These are phyloP conservation scores for Pluvianellus socialis DNA, from an alignment of 2,113 vertebrate species.

Conservation along the genomic window DNA sequence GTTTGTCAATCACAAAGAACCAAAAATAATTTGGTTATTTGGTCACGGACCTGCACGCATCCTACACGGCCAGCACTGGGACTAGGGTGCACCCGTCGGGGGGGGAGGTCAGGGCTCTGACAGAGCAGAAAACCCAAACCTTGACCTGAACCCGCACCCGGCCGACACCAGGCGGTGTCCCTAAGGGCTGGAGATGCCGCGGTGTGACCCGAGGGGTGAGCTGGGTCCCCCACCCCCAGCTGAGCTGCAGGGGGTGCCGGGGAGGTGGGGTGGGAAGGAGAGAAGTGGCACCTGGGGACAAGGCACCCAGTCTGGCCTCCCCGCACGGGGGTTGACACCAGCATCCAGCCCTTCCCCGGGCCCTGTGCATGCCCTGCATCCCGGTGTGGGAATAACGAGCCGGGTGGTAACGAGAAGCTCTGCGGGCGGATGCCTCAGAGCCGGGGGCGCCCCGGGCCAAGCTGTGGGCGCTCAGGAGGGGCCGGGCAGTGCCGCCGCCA, in stretches of 20 bases:
- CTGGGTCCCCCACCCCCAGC: not conserved
- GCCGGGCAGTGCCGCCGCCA: not conserved
- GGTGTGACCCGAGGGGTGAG: not conserved
- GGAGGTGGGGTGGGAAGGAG: not conserved
- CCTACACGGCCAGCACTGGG: not conserved
- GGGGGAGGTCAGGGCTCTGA: accelerated
- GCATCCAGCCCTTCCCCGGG: not conserved
- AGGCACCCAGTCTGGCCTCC: accelerated
- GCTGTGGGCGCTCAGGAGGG: not conserved
- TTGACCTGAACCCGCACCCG: accelerated
- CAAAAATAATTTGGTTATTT: not conserved
- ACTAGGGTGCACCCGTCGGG: not conserved
- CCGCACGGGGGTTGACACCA: not conserved
- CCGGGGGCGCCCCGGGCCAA: too few species aligned
- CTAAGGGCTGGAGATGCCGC: accelerated
- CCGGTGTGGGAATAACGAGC: not conserved
- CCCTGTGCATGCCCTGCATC: not conserved
- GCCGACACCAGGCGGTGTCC: accelerated
- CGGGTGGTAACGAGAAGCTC: not conserved
- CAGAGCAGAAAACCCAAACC: not conserved
- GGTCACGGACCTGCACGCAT: not conserved
- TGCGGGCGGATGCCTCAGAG: not conserved
- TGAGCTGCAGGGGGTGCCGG: not conserved
- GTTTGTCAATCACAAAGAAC: not conserved
- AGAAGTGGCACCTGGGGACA: not conserved